These are phyloP conservation scores for Eutolmus rufibarbis DNA, from an alignment of 2,888 invertebrate genomes.

Conservation along the genomic window DNA sequence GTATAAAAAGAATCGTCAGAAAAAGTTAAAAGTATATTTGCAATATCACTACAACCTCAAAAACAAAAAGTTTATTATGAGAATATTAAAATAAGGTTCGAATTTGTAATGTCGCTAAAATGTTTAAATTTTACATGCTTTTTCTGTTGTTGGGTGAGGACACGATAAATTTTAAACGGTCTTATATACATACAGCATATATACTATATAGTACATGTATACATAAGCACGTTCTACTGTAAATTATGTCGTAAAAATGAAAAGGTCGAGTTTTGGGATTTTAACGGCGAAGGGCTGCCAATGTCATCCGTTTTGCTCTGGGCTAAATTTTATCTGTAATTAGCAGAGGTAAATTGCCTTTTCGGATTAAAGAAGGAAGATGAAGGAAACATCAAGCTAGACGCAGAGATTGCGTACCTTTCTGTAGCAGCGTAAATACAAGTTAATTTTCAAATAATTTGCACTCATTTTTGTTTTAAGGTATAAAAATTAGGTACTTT, in stretches of 20 bases:
- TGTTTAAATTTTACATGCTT: background rate
- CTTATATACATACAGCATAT: background rate
- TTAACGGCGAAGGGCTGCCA: background rate
- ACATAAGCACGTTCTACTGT: background rate
- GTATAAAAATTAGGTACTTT: background rate
- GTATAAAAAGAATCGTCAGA: too few species aligned
- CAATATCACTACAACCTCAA: background rate
- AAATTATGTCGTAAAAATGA: background rate
- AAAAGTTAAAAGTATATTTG: too few species aligned
- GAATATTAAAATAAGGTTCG: background rate
- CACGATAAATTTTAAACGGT: background rate
- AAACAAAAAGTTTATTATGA: background rate
- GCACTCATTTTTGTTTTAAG: background rate
- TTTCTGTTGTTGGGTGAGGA: background rate
- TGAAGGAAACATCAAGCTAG: background rate
- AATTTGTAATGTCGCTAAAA: background rate
- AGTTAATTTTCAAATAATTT: background rate
- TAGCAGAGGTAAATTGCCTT: background rate
- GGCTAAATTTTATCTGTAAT: background rate
- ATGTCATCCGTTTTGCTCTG: background rate
- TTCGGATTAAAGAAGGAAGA: background rate
- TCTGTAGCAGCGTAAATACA: background rate
- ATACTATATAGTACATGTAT: background rate
- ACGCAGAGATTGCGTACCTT: background rate
- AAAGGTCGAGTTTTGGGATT: background rate